Base-by-base conservation (phyloP, 2,113 vertebrate species). In the Xiphorhynchus elegans region DNA sequence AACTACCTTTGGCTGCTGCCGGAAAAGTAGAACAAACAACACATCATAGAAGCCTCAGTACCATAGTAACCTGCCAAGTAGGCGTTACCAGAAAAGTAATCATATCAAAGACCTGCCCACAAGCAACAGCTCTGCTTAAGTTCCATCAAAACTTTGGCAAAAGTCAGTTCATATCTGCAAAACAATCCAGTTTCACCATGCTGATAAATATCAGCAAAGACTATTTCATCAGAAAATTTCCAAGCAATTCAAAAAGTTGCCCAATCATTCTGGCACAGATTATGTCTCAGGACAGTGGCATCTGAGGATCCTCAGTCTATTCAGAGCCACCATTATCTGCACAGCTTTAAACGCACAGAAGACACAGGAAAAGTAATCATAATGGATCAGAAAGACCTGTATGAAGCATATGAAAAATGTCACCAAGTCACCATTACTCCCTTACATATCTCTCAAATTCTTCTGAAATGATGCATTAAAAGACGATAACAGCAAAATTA, bases 221-320 rank as follows among this genome's bases (percentile, higher is more conserved):
- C 56, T 93, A 84, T 91, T 94, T 93, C 69, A 96, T 89, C 81
- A 94, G 81, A 94, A 95, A 89, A 70, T 84, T 81, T 68, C 81
- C 39, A 93, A 93, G 84, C 60, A 93, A 84, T 78, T 89, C 9
- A 4, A 80, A 83, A 7, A 5, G 24, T 92, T 95, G 73, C 81
- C 73, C 35, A 93, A 89, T 23, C 72, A 40, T 84, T 87, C 67
- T 91, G 80, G 81, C 68, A 91, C 62, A 81, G 73, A 72, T 67
- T 58, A 39, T 33, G 39, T 82, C 24, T 73, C 5, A 10, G 84
- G 35, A 39, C 63, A 75, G 37, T 55, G 39, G 25, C 39, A 87
- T 82, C 33, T 77, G 8, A 91, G 53, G 26, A 69, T 76, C 44
- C 26, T 87, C 24, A 83, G 42, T 67, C 52, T 44, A 56, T 47